Percentiles rank a stretch among this genome's conserved stretches.
Evolutionary conservation across 2,888 invertebrate species (phyloP).

Genomic region (Molorchus minor): DNA sequence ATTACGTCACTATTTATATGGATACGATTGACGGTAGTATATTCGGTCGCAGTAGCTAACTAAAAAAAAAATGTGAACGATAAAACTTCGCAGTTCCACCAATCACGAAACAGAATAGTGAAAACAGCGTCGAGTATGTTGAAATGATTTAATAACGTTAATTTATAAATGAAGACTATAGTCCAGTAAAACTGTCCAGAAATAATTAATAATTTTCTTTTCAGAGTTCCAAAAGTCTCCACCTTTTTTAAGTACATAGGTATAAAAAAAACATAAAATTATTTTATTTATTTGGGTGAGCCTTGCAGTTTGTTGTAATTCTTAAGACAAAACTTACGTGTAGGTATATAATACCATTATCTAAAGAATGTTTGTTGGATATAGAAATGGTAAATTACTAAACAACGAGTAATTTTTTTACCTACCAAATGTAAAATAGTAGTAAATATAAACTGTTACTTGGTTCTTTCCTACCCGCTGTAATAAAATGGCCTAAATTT

Average conservation of each 20-base stretch:
- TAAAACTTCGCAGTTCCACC: slow-evolving; percentile 24
- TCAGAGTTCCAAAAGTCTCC: no score
- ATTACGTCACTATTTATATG: neutral
- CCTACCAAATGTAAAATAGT: no score
- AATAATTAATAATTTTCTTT: no score
- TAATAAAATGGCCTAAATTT: no score
- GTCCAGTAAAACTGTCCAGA: neutral
- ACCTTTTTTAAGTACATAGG: no score
- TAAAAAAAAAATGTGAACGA: slow-evolving; percentile 16
- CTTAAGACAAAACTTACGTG: neutral
- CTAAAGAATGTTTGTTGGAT: no score
- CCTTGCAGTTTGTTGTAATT: neutral
- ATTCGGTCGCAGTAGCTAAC: neutral
- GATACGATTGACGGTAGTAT: neutral
- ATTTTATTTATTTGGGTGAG: neutral
- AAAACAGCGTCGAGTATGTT: slow-evolving; percentile 16
- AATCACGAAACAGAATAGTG: slow-evolving; percentile 26
- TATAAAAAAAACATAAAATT: neutral
- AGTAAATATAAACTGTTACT: no score
- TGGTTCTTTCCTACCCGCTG: no score
- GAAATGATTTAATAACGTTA: slow-evolving; percentile 17
- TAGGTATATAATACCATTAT: no score
- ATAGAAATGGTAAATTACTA: no score
- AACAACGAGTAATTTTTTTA: no score
- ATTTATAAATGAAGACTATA: neutral